Conservation (phyloP, 2,113 vertebrate genomes). For the Accipiter virgatus region DNA sequence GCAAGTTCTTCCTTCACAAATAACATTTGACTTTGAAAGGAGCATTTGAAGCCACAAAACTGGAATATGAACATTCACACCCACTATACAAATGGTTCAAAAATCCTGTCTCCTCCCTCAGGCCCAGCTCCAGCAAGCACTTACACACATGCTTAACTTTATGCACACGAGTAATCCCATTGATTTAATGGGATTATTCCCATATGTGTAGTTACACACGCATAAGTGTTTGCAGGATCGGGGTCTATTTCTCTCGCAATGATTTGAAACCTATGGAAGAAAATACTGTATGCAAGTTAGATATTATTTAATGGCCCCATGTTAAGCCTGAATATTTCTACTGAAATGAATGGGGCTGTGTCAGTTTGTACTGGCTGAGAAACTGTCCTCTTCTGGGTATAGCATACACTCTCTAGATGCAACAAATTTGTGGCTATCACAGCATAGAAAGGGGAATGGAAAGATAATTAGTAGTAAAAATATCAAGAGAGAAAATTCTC, state of each 20-base stretch:
- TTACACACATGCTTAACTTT: slow-evolving; percentile 59
- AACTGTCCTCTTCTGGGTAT: background rate
- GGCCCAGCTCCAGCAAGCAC: slow-evolving; percentile 44
- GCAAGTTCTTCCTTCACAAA: background rate
- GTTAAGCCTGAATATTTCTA: background rate
- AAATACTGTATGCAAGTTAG: background rate
- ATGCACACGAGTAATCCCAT: slow-evolving; percentile 53
- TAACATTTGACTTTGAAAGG: background rate
- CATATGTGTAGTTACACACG: slow-evolving; percentile 42
- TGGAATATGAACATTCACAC: background rate
- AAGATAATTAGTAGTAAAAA: background rate
- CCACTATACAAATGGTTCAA: background rate
- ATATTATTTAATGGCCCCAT: background rate
- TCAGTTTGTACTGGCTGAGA: background rate
- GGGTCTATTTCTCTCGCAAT: background rate
- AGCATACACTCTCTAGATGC: background rate
- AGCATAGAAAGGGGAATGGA: background rate
- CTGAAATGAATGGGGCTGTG: background rate
- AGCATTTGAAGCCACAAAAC: background rate
- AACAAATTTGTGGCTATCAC: background rate
- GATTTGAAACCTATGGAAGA: background rate
- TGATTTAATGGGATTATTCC: slow-evolving; percentile 63
- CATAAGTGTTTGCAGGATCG: slow-evolving; percentile 32
- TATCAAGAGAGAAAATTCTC: background rate
- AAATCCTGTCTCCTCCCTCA: background rate